Evolutionary conservation across 53 echinoderm and acorn worm species (phyloP).

Genomic region (Holothuria leucospilota): DNA sequence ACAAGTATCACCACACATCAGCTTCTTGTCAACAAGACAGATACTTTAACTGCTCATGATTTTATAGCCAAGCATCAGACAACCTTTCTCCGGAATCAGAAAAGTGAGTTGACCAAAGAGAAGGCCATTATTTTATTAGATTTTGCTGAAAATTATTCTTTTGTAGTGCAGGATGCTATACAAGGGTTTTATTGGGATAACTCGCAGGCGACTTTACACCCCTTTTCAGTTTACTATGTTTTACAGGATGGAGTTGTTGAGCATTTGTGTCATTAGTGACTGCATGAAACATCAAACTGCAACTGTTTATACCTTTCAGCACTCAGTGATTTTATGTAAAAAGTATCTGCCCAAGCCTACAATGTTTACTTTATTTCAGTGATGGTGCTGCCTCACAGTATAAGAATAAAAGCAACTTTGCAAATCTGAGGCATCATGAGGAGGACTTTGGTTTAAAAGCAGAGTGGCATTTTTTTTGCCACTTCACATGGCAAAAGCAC

Average conservation of each 20-base stretch:
- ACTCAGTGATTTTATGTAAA: neutral
- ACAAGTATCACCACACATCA: conserved; percentile 5
- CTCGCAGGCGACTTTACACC: neutral
- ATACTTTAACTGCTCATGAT: conserved; percentile 5
- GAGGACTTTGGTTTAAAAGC: conserved; percentile 30
- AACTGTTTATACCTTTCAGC: neutral
- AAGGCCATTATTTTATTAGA: conserved; percentile 1
- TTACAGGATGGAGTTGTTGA: neutral
- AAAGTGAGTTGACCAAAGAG: conserved; percentile 39
- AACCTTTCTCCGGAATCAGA: conserved; percentile 20
- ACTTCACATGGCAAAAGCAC: conserved; percentile 65
- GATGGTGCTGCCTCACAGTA: conserved; percentile 56
- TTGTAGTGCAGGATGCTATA: conserved; percentile 33
- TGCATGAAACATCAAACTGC: conserved; percentile 20
- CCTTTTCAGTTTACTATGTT: neutral
- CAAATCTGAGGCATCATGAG: conserved; percentile 36
- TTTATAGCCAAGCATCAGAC: conserved; percentile 46
- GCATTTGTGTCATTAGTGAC: conserved; percentile 20
- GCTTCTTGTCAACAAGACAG: neutral
- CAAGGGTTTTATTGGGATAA: conserved; percentile 48
- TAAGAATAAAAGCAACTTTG: conserved; percentile 52
- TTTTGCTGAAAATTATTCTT: conserved; percentile 33
- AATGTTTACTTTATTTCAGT: conserved; percentile 41
- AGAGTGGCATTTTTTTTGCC: conserved; percentile 68
- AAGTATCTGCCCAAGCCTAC: neutral